phyloP scores from a whole-genome alignment of 2,888 invertebrate genomes.

The Lissocephala sabroskyi region DNA sequence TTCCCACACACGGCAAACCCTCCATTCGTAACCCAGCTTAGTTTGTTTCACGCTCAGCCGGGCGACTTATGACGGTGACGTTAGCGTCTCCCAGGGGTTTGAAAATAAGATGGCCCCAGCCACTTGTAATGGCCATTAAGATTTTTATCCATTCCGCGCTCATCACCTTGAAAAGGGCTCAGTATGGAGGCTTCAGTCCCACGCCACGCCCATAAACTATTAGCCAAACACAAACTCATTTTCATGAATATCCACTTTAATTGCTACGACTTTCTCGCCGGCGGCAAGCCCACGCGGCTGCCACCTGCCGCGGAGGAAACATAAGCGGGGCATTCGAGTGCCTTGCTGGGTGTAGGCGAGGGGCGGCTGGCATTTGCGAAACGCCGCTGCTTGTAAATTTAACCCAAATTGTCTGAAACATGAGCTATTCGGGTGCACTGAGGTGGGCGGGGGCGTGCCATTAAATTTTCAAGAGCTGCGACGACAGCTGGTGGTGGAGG shows the following conservation, averaged over 20 bases:
- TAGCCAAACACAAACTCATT: constrained; percentile 55
- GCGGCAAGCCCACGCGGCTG: no score
- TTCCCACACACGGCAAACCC: no score
- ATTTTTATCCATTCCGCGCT: background rate
- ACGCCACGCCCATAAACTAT: constrained; percentile 45
- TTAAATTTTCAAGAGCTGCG: constrained; percentile 56
- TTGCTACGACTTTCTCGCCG: constrained; percentile 36
- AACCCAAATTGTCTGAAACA: constrained; percentile 66
- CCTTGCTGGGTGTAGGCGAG: no score
- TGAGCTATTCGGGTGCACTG: constrained; percentile 37
- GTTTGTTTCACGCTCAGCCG: no score
- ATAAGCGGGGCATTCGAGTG: no score
- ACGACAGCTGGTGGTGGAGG: constrained; percentile 16
- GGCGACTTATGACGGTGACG: no score
- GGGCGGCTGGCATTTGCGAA: constrained; percentile 36
- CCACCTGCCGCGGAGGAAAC: no score
- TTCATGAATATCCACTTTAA: constrained; percentile 62
- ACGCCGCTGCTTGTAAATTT: constrained; percentile 57
- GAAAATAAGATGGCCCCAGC: no score
- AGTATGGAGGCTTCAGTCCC: no score
- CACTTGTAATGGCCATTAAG: background rate
- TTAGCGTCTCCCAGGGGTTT: no score
- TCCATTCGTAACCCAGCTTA: no score
- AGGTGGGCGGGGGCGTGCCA: constrained; percentile 32
- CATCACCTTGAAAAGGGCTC: background rate